A percentile compares a stretch with the other conserved stretches of the same genome.
These are phyloP conservation scores for Dasyornis broadbenti DNA, from an alignment of 2,113 vertebrate genomes.

Conservation along the genomic window DNA sequence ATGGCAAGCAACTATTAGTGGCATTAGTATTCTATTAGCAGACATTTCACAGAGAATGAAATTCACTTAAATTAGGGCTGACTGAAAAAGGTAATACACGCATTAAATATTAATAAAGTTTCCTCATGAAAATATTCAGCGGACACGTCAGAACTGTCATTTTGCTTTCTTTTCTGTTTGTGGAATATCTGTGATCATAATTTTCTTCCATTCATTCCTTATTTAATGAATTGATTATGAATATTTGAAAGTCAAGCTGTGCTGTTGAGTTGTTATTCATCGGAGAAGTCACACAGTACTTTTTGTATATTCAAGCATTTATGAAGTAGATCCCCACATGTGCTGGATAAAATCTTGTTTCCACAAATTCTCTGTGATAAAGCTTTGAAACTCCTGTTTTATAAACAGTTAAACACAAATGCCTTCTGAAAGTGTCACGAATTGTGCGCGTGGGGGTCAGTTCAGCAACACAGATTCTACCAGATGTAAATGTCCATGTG, in stretches of 20 bases:
- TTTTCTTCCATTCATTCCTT: slow-evolving; percentile 45
- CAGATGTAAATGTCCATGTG: rapidly evolving
- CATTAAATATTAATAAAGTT: slow-evolving; percentile 45
- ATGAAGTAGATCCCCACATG: background rate
- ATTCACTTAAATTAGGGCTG: slow-evolving; percentile 22
- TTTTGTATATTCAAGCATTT: slow-evolving; percentile 20
- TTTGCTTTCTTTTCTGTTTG: slow-evolving; percentile 43
- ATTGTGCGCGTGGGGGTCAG: background rate
- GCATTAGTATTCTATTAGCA: slow-evolving; percentile 16
- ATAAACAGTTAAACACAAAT: background rate
- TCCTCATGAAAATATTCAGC: slow-evolving; percentile 47
- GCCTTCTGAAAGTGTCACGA: background rate
- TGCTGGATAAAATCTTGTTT: background rate
- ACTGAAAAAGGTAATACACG: background rate
- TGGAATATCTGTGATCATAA: slow-evolving; percentile 20
- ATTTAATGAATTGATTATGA: slow-evolving; percentile 54
- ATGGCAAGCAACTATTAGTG: slow-evolving; percentile 9
- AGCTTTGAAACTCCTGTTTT: background rate
- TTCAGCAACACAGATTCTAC: background rate
- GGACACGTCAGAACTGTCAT: slow-evolving; percentile 32
- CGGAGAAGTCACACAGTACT: background rate
- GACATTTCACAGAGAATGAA: background rate
- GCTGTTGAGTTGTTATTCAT: slow-evolving; percentile 32
- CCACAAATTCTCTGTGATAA: background rate
- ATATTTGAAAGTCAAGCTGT: slow-evolving; percentile 59